Base-by-base conservation (phyloP, 1,140 invertebrate species). In the Papilio glaucus region DNA sequence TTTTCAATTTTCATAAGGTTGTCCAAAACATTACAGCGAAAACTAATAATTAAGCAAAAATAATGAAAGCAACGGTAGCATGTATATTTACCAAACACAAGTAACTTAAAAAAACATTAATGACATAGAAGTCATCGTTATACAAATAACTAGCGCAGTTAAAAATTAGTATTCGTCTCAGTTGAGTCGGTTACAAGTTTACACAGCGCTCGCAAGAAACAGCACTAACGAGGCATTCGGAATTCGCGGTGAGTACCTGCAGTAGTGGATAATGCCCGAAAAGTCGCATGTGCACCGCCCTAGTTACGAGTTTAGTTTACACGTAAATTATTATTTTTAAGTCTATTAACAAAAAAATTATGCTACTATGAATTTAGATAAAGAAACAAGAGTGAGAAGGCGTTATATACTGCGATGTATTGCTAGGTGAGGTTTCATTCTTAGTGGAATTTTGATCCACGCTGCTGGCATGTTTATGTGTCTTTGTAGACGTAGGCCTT, bases 91-190 rank as follows among this genome's bases (percentile, higher is more conserved):
- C n/a, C n/a, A n/a, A n/a, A n/a, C n/a, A n/a, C n/a, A 33, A 33
- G 2, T 33, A 33, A 33, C 6, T 33, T 33, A 33, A 33, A 33
- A 33, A 33, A 33, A 33, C 29, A 33, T 33, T 33, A 57, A 26
- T 57, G 24, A 57, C 18, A 57, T 57, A 57, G 15, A 49, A 18
- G 18, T 4, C 10, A 1, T 13, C 24, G 12, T 57, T 12, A 24
- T 57, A 57, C 49, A 57, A 57, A 21, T 53, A 53, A 53, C 15
- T 21, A 21, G 18, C 18, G 45, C 45, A 53, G 21, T 57, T 24
- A 57, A 18, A 57, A 57, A 57, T 57, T 57, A 57, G 9, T 57
- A 57, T 57, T 57, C 49, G 10, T 10, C 21, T 57, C 45, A 49
- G 18, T 49, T 57, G 21, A n/a, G n/a, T n/a, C n/a, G 49, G 18